These are phyloP conservation scores for Ceratina calcarata DNA, from an alignment of 1,140 invertebrate genomes.

Conservation along the genomic window DNA sequence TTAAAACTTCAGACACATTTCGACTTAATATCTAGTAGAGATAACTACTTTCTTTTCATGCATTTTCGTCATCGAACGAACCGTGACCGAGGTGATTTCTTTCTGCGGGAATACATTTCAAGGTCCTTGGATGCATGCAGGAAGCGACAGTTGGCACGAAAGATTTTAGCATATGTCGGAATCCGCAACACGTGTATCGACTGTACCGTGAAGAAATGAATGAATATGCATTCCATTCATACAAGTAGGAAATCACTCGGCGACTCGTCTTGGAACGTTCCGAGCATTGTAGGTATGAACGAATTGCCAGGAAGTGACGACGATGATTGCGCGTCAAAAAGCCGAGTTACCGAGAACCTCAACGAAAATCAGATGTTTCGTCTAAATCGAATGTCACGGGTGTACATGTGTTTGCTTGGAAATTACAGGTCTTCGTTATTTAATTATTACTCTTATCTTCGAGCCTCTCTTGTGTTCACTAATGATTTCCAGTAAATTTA, in stretches of 20 bases:
- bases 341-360: too few species aligned
- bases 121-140: constrained; percentile 73
- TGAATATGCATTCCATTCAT: constrained; percentile 74
- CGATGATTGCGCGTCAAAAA: constrained; percentile 3
- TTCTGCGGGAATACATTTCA: constrained; percentile 76
- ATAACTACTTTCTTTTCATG: constrained; percentile 29
- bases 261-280: constrained; percentile 12
- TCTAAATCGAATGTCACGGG: background rate
- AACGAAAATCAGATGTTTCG: background rate
- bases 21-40: too few species aligned
- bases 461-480: background rate
- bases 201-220: constrained; percentile 61
- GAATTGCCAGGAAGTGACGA: background rate
- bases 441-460: background rate
- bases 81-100: constrained; percentile 61
- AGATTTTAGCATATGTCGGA: constrained; percentile 76
- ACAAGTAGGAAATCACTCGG: constrained; percentile 5
- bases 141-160: constrained; percentile 76
- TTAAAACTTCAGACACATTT: too few species aligned
- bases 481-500: constrained; percentile 15
- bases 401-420: background rate
- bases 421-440: constrained; percentile 8
- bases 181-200: constrained; percentile 64
- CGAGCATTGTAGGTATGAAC: background rate
- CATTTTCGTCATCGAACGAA: constrained; percentile 41